Evolutionary conservation across 2,888 invertebrate species (phyloP).

Genomic region (Protophormia terraenovae): DNA sequence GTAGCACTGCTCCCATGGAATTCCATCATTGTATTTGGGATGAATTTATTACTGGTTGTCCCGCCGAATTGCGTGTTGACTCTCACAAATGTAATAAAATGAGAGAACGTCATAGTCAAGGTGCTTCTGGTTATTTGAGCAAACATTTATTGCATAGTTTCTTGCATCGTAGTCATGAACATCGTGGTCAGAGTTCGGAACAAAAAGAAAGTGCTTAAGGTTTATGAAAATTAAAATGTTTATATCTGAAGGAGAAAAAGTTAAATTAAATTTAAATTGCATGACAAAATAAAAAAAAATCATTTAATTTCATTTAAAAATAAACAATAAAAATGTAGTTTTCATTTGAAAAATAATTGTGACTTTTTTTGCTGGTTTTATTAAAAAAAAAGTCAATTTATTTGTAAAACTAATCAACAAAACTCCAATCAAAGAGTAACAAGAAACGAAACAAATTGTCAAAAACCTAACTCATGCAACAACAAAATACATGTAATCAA

Average conservation of each 20-base stretch:
- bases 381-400: slow-evolving; percentile 45
- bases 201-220: neutral
- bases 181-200: slow-evolving; percentile 17
- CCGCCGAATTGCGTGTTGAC: slow-evolving; percentile 70
- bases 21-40: slow-evolving; percentile 72
- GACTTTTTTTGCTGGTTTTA: neutral
- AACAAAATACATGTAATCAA: no score
- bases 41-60: slow-evolving; percentile 71
- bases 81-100: slow-evolving; percentile 71
- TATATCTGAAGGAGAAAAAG: neutral
- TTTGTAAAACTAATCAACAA: slow-evolving; percentile 17
- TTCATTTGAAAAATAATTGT: neutral
- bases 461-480: no score
- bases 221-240: neutral
- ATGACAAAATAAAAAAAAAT: neutral
- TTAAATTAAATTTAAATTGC: neutral
- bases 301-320: neutral
- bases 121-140: slow-evolving; percentile 63
- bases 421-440: no score
- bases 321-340: neutral
- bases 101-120: slow-evolving; percentile 69
- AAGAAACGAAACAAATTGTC: no score
- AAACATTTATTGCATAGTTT: slow-evolving; percentile 69
- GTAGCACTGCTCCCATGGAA: slow-evolving; percentile 69
- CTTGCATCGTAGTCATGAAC: slow-evolving; percentile 39